phyloP scores from a whole-genome alignment of 2,797 vertebrate species.

The Cichlasoma orientale region DNA sequence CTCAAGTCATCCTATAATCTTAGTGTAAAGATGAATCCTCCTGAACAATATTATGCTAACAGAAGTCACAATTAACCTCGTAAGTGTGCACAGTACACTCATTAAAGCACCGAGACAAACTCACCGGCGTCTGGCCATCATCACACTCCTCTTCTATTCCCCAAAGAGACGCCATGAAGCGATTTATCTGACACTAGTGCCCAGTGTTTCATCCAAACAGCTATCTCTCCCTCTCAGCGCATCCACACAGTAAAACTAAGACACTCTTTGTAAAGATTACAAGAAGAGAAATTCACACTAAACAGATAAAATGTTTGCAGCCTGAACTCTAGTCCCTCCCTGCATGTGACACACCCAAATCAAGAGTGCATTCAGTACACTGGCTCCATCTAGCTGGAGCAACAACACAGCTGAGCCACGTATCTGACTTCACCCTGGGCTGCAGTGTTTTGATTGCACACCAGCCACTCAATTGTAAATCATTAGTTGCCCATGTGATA shows the following conservation, averaged over 20 bases:
- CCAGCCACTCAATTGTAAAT: slow-evolving; percentile 51
- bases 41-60: background rate
- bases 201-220: background rate
- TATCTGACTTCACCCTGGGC: slow-evolving; percentile 6
- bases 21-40: background rate
- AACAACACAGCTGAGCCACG: slow-evolving; percentile 7
- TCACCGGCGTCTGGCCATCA: slow-evolving; percentile 64
- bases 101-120: slow-evolving; percentile 26
- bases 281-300: background rate
- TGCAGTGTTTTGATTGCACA: slow-evolving; percentile 19
- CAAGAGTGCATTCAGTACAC: background rate
- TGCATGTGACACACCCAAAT: slow-evolving; percentile 62
- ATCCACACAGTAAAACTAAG: background rate
- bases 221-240: background rate
- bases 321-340: slow-evolving; percentile 3
- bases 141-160: slow-evolving; percentile 59
- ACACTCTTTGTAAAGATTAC: background rate
- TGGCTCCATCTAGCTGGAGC: slow-evolving; percentile 58
- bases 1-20: background rate
- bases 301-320: background rate
- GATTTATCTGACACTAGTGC: slow-evolving; percentile 7
- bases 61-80: background rate
- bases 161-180: slow-evolving; percentile 49
- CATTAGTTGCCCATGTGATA: slow-evolving; percentile 61
- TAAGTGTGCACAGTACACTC: background rate